Base-by-base conservation (phyloP, 2,797 vertebrate genomes). In the Coregonus ussuriensis region DNA sequence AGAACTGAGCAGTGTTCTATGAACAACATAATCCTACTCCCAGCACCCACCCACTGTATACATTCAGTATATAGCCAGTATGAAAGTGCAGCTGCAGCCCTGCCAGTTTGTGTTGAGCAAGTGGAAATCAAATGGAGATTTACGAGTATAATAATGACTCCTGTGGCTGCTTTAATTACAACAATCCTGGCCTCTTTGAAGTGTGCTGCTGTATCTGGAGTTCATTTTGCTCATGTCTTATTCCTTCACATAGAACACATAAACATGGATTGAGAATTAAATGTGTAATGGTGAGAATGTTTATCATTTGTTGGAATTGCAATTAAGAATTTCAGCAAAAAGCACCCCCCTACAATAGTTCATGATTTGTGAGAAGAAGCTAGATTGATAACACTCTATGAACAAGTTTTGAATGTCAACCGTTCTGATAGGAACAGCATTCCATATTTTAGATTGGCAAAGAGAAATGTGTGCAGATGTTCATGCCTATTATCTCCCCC, bases 141-240 rank as follows among this genome's bases (percentile, higher is more conserved):
- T 89, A 89, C 90, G 89, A 87, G 89, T 87, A 93, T 91, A 88
- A 89, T 91, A 93, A 93, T 91, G 83, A 91, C 85, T 90, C 82
- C 66, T 86, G 85, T 89, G 88, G 82, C 87, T 82, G 83, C 87
- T 91, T 91, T 92, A 90, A 92, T 93, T 91, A 91, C 86, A 89
- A 81, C 85, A 81, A 84, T 87, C 82, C 89, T 91, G 81, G 25
- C 53, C 13, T 25, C 7, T 37, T 74, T 66, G 52, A 91, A 91
- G 88, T 91, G 51, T 37, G 77, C 78, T 59, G 83, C 76, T 89
- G 83, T 82, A 86, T 83, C 85, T 90, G 86, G 85, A 90, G 89
- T 90, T 82, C 65, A 80, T 89, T 91, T 86, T 85, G 84, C 86
- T 87, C 72, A 78, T 87, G 88, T 89, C 87, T 89, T 77, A 83